Percentiles rank a stretch among this genome's conserved stretches.
Evolutionary conservation across 2,797 vertebrate genomes (phyloP).

Genomic region (Tokudaia muenninki): DNA sequence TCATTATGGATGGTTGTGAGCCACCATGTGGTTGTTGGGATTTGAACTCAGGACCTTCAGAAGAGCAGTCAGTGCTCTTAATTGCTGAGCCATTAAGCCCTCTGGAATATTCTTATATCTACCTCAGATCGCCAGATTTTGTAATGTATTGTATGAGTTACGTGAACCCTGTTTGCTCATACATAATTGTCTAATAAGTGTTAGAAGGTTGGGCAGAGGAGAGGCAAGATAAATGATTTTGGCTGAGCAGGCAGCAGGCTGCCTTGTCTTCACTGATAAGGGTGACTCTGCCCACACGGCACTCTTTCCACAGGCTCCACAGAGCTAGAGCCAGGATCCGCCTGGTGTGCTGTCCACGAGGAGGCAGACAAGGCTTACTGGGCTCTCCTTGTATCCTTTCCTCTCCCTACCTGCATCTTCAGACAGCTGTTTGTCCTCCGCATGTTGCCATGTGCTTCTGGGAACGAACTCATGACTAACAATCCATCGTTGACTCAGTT

Average conservation of each 20-base stretch:
- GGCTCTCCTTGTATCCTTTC: not conserved
- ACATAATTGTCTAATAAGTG: not conserved
- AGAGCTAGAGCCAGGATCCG: not conserved
- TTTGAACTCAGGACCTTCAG: no score
- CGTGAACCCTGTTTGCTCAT: not conserved
- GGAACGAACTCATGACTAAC: not conserved
- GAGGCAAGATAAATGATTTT: not conserved
- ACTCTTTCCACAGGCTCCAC: not conserved
- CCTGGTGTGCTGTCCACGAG: no score
- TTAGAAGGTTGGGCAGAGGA: not conserved
- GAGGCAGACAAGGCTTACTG: no score
- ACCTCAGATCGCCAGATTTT: not conserved
- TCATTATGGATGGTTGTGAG: no score
- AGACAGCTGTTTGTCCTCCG: not conserved
- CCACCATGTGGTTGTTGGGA: no score
- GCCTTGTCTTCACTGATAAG: not conserved
- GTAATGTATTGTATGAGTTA: not conserved
- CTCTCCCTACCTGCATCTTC: not conserved
- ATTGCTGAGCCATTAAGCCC: no score
- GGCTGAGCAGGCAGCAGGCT: not conserved
- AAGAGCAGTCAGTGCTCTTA: no score
- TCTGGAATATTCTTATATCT: not conserved
- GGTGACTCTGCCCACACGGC: not conserved
- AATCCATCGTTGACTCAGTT: not conserved
- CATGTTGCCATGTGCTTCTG: not conserved